Conservation (phyloP, 2,113 vertebrate genomes). For the Pygoscelis antarcticus region DNA sequence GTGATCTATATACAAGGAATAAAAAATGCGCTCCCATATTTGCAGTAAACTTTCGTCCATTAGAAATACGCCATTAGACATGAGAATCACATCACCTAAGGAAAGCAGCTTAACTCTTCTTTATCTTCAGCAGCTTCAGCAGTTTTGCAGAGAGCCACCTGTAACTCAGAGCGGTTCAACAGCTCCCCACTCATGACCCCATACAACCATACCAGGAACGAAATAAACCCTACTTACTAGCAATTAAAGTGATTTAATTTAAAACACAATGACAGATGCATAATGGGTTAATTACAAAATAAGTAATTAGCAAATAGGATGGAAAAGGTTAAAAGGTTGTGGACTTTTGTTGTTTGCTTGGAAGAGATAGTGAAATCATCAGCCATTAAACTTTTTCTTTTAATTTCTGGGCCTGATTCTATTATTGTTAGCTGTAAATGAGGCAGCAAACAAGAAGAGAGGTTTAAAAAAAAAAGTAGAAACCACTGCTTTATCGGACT, state of each 20-base stretch:
- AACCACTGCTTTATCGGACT: neutral
- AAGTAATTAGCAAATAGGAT: constrained; percentile 66
- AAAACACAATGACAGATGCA: constrained; percentile 60
- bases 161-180: constrained; percentile 23
- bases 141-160: constrained; percentile 40
- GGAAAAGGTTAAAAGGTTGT: constrained; percentile 60
- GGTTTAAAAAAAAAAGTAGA: neutral
- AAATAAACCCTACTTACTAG: constrained; percentile 63
- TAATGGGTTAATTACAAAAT: constrained; percentile 65
- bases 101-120: constrained; percentile 24
- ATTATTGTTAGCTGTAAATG: constrained; percentile 32
- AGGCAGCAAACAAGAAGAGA: constrained; percentile 23
- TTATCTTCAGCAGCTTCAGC: constrained; percentile 27
- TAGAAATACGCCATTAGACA: neutral
- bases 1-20: neutral
- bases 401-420: constrained; percentile 41
- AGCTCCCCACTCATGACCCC: constrained; percentile 38
- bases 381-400: constrained; percentile 35
- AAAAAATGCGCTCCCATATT: neutral
- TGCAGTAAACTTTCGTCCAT: neutral
- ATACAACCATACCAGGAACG: neutral
- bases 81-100: constrained; percentile 33
- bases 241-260: constrained; percentile 66
- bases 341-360: constrained; percentile 43
- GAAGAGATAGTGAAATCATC: constrained; percentile 24